These are phyloP conservation scores for Chalcosyrphus nemorum DNA, from an alignment of 2,888 invertebrate species.

Conservation along the genomic window DNA sequence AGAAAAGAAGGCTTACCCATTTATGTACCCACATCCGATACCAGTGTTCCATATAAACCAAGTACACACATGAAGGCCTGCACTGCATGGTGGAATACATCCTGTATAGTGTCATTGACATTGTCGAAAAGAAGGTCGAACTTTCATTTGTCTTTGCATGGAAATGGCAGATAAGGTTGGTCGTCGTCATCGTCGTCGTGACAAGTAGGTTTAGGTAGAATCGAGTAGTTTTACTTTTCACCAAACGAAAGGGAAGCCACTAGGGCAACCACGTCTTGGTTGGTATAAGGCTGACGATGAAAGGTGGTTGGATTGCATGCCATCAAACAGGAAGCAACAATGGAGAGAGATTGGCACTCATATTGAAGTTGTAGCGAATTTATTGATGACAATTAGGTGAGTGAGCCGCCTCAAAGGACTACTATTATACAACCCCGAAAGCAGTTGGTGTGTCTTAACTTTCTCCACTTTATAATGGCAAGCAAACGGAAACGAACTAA, in stretches of 20 bases:
- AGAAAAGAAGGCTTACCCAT: conserved; percentile 40
- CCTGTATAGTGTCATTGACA: conserved; percentile 69
- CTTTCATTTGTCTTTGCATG: conserved; percentile 64
- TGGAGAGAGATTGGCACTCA: not conserved
- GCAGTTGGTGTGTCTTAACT: not conserved
- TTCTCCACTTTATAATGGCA: not conserved
- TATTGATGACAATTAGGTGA: not conserved
- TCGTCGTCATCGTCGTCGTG: not conserved
- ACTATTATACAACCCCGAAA: not conserved
- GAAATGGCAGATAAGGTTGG: conserved; percentile 33
- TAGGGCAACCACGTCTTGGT: conserved; percentile 22
- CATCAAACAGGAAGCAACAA: not conserved
- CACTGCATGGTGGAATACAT: conserved; percentile 43
- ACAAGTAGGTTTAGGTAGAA: conserved; percentile 45
- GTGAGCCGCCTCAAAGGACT: conserved; percentile 6
- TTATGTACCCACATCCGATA: conserved; percentile 34
- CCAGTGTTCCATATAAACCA: conserved; percentile 55
- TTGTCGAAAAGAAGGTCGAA: conserved; percentile 62
- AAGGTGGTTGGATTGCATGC: not conserved
- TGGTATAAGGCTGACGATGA: not conserved
- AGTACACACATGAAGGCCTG: conserved; percentile 1
- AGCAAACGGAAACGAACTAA: not conserved
- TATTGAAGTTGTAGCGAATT: not conserved
- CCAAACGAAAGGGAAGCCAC: conserved; percentile 63
- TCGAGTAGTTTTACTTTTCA: conserved; percentile 57